phyloP scores from a whole-genome alignment of 2,797 vertebrate species.

The Pempheris klunzingeri region DNA sequence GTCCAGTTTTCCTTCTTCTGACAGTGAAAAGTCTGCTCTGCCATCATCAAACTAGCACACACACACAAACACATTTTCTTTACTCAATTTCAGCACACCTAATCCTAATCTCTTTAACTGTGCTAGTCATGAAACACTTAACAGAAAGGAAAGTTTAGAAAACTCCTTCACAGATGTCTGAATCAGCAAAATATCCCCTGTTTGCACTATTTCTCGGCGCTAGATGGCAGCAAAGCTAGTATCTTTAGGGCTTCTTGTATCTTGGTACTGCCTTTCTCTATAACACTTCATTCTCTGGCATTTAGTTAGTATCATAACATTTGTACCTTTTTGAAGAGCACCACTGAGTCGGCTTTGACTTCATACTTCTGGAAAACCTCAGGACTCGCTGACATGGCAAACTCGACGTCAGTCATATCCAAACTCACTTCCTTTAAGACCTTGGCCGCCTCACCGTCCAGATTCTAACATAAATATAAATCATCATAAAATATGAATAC shows the following conservation, averaged over 20 bases:
- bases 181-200: neutral
- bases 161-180: neutral
- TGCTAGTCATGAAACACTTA: neutral
- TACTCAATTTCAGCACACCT: neutral
- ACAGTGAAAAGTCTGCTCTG: conserved; percentile 84
- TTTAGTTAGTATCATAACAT: neutral
- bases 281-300: neutral
- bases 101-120: neutral
- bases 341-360: conserved; percentile 82
- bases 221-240: conserved; percentile 51
- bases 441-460: conserved; percentile 78
- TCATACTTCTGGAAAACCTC: conserved; percentile 88
- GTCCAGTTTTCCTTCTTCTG: conserved; percentile 81
- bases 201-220: neutral
- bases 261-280: neutral
- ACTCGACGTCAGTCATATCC: conserved; percentile 80
- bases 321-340: conserved; percentile 92
- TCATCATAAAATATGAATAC: neutral
- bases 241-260: neutral
- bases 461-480: conserved; percentile 36
- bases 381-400: conserved; percentile 82
- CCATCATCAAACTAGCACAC: conserved; percentile 89
- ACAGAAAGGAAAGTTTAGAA: neutral
- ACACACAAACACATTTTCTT: conserved; percentile 13
- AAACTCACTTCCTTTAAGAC: conserved; percentile 80